Percentiles rank a stretch among this genome's conserved stretches.
Evolutionary conservation across 2,888 invertebrate genomes (phyloP).

Genomic region (Furcula furcula): DNA sequence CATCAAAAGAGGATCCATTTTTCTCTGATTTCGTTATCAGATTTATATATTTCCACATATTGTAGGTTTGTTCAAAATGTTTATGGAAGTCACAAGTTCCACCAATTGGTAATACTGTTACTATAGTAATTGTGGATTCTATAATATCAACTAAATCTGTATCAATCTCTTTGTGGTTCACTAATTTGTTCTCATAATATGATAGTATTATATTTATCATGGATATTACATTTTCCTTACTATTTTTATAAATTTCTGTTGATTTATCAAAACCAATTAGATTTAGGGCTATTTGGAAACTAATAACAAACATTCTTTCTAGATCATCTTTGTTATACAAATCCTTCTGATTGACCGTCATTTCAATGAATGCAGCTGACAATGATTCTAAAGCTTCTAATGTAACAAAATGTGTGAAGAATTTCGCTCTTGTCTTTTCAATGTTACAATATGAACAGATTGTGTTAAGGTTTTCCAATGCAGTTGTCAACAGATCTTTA

Average conservation of each 20-base stretch:
- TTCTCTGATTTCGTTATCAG: conserved; percentile 41
- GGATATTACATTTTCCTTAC: conserved; percentile 40
- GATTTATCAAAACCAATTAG: conserved; percentile 63
- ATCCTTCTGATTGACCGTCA: conserved; percentile 48
- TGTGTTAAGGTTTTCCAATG: conserved; percentile 83
- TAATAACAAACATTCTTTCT: conserved; percentile 59
- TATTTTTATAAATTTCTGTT: conserved; percentile 44
- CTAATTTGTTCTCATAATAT: conserved; percentile 63
- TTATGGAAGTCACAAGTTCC: conserved; percentile 43
- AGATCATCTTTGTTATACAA: conserved; percentile 50
- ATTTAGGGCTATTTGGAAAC: conserved; percentile 59
- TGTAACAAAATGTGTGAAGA: conserved; percentile 58
- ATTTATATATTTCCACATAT: conserved; percentile 58
- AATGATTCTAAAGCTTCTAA: conserved; percentile 54
- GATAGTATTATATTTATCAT: conserved; percentile 54
- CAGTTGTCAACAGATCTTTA: conserved; percentile 78
- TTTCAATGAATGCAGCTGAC: conserved; percentile 53
- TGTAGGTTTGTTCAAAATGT: conserved; percentile 54
- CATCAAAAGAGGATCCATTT: conserved; percentile 52
- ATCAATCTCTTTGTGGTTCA: conserved; percentile 58
- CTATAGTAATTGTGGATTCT: conserved; percentile 55
- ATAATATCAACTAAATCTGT: conserved; percentile 60
- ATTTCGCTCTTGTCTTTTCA: conserved; percentile 46
- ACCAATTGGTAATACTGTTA: conserved; percentile 44
- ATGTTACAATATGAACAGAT: conserved; percentile 70